phyloP scores from a whole-genome alignment of 2,113 vertebrate genomes.

The Gasterosteus aculeatus region DNA sequence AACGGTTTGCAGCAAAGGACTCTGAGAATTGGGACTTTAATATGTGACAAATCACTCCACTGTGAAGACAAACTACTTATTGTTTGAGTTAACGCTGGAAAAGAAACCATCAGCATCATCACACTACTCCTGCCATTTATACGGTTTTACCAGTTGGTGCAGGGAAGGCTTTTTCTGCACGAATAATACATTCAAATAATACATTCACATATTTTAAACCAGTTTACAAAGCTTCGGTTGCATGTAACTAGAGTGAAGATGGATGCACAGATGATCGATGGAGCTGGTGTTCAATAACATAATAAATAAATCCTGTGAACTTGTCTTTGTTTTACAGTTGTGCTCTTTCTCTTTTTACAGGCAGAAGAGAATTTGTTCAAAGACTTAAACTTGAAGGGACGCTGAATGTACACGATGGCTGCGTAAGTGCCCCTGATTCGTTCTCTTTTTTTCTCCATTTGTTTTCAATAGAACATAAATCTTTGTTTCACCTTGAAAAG shows the following conservation, averaged over 20 bases:
- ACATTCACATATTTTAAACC: constrained; percentile 33
- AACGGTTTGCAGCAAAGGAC: not conserved
- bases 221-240: not conserved
- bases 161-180: constrained; percentile 1
- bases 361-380: constrained; percentile 99
- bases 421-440: constrained; percentile 86
- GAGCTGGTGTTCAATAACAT: not conserved
- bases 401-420: constrained; percentile 96
- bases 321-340: not conserved
- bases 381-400: constrained; percentile 97
- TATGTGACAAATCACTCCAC: not conserved
- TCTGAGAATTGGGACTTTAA: not conserved
- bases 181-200: constrained; percentile 43
- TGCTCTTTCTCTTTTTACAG: constrained; percentile 74
- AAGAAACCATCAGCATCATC: not conserved
- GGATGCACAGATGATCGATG: not conserved
- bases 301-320: not conserved
- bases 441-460: not conserved
- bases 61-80: too few relatives aligned
- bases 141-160: not conserved
- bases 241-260: not conserved
- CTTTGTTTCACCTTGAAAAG: not conserved
- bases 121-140: not conserved
- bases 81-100: not conserved
- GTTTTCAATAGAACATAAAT: not conserved